A percentile compares a stretch with the other conserved stretches of the same genome.
These are phyloP conservation scores for Corydoras sp. DNA, from an alignment of 2,113 vertebrate genomes.

Conservation along the genomic window DNA sequence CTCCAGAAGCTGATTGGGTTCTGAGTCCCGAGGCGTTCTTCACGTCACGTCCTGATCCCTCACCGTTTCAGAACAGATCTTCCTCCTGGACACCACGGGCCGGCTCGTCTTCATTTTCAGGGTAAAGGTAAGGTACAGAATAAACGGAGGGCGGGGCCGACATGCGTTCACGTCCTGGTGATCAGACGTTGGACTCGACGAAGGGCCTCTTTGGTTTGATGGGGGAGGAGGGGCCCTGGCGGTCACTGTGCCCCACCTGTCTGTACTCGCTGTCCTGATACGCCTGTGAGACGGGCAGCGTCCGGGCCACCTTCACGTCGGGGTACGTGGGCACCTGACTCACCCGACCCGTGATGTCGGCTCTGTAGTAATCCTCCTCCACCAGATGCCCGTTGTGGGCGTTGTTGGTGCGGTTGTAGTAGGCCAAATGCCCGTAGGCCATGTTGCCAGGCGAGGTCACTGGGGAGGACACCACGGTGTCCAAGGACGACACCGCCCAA, in stretches of 20 bases:
- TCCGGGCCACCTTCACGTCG: constrained; percentile 86
- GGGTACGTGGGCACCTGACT: constrained; percentile 82
- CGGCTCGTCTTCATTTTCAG: not conserved
- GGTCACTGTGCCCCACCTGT: constrained; percentile 76
- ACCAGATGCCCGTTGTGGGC: constrained; percentile 88
- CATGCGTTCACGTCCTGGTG: not conserved
- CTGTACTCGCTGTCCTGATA: constrained; percentile 86
- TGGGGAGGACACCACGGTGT: constrained; percentile 80
- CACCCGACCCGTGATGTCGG: constrained; percentile 76
- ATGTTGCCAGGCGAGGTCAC: constrained; percentile 77
- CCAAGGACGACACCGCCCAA: constrained; percentile 94
- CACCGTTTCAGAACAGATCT: not conserved
- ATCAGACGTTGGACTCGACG: constrained; percentile 94
- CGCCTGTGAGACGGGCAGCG: constrained; percentile 84
- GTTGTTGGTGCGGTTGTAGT: constrained; percentile 98
- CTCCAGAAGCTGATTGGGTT: too few species aligned
- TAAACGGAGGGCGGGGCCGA: not conserved
- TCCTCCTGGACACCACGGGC: too few species aligned
- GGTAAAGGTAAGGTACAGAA: constrained; percentile 4
- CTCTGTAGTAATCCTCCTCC: constrained; percentile 79
- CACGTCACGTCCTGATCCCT: not conserved
- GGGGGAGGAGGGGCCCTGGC: constrained; percentile 85
- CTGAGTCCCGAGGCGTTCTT: too few species aligned
- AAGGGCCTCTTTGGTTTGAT: constrained; percentile 99
- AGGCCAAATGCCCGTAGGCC: constrained; percentile 78